phyloP scores from a whole-genome alignment of 1,140 invertebrate genomes.

The Brachionus sp. region DNA sequence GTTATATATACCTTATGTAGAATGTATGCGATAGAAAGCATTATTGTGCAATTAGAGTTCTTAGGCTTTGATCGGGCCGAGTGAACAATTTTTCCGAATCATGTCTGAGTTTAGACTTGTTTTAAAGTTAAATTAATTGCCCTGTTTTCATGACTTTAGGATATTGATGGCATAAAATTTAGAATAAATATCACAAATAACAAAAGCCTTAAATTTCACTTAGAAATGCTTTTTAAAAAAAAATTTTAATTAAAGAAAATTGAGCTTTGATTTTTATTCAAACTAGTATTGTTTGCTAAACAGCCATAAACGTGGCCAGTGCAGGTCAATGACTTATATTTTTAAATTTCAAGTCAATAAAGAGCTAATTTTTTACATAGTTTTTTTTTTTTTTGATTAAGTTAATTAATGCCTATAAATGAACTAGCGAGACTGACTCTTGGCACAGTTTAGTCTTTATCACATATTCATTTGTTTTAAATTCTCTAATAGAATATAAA shows the following conservation, averaged over 20 bases:
- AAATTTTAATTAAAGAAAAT: constrained; percentile 1
- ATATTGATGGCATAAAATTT: not conserved
- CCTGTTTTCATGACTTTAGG: not conserved
- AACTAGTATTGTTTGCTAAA: not conserved
- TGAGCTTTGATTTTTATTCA: not conserved
- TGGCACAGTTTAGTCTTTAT: not conserved
- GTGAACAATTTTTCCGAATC: not conserved
- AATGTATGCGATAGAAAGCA: constrained; percentile 7
- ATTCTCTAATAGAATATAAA: not conserved
- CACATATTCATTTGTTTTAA: no score
- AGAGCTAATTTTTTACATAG: not conserved
- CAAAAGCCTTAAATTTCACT: constrained; percentile 2
- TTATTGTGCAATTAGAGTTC: not conserved
- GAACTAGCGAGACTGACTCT: not conserved
- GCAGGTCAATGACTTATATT: not conserved
- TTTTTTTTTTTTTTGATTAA: not conserved
- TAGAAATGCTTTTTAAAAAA: not conserved
- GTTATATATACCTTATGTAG: not conserved
- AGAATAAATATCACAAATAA: constrained; percentile 5
- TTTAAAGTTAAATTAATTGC: not conserved
- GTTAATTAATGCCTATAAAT: not conserved
- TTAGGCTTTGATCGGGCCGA: not conserved
- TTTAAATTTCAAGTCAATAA: not conserved
- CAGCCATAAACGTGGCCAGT: not conserved
- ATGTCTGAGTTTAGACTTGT: not conserved